A percentile compares a stretch with the other conserved stretches of the same genome.
Conservation (phyloP, 2,888 invertebrate genomes). For the Ceraclea dissimilis region DNA sequence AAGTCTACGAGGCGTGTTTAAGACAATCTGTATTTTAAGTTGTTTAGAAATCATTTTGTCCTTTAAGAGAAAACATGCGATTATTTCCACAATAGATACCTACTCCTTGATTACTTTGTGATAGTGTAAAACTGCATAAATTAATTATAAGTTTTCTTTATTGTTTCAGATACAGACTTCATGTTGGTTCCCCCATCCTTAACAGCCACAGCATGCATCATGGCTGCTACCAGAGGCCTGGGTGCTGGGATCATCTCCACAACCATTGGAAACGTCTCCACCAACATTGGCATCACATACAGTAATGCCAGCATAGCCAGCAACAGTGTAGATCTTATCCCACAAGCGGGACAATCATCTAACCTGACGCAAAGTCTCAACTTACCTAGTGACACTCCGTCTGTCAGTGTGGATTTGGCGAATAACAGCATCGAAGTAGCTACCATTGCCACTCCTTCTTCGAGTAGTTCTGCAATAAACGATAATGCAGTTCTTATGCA, state of each 20-base stretch:
- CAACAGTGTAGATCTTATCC: neutral
- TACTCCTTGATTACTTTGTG: too few species aligned
- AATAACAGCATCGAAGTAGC: neutral
- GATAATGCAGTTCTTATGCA: neutral
- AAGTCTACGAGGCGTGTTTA: too few species aligned
- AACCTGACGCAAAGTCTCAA: neutral
- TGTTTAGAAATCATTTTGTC: too few species aligned
- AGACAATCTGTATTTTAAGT: too few species aligned
- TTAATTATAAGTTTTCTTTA: too few species aligned
- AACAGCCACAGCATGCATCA: slow-evolving; percentile 62
- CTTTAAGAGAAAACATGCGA: too few species aligned
- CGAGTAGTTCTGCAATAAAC: neutral
- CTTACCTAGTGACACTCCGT: neutral
- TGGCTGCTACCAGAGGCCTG: slow-evolving; percentile 59
- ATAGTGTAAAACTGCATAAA: too few species aligned
- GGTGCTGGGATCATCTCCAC: slow-evolving; percentile 34
- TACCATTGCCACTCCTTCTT: neutral
- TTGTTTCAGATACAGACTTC: slow-evolving; percentile 59
- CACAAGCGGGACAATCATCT: neutral
- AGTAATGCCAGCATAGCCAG: neutral
- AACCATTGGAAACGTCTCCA: neutral
- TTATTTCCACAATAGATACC: too few species aligned
- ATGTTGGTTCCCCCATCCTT: slow-evolving; percentile 63
- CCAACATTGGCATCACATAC: neutral
- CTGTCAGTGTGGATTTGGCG: neutral